A percentile compares a stretch with the other conserved stretches of the same genome.
Evolutionary conservation across 2,113 vertebrate species (phyloP).

Genomic region (Eurystomus gularis): DNA sequence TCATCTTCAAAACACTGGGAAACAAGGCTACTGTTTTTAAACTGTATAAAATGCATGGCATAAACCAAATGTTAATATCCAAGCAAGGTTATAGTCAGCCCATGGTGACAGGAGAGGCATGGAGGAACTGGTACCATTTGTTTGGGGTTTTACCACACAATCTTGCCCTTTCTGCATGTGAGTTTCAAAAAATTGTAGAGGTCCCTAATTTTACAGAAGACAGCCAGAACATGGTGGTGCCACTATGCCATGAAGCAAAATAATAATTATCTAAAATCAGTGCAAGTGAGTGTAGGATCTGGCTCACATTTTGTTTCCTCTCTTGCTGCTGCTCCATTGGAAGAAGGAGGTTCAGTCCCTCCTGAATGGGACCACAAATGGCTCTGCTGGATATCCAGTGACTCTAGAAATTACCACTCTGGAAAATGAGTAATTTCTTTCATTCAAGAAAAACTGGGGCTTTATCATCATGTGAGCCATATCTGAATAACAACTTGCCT

Average conservation of each 20-base stretch:
- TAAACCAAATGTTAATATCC: not conserved
- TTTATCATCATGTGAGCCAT: not conserved
- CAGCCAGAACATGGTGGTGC: not conserved
- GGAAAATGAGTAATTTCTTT: not conserved
- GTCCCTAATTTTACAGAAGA: not conserved
- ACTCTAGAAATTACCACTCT: not conserved
- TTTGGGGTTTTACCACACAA: not conserved
- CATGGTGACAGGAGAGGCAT: not conserved
- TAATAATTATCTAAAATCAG: not conserved
- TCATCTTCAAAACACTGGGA: slow-evolving; percentile 41
- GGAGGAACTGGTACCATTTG: not conserved
- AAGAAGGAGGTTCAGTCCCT: not conserved
- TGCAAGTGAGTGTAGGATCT: not conserved
- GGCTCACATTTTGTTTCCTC: not conserved
- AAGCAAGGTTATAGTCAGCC: not conserved
- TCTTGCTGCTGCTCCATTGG: not conserved
- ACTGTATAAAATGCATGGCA: not conserved
- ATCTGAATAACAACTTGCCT: not conserved
- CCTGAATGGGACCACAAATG: not conserved
- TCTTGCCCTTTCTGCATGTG: not conserved
- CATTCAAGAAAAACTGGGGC: not conserved
- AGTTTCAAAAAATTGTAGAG: not conserved
- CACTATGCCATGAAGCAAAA: not conserved
- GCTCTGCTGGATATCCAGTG: not conserved
- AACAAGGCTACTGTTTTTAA: not conserved